Evolutionary conservation across 1,140 invertebrate species (phyloP).

Genomic region (Battus philenor): DNA sequence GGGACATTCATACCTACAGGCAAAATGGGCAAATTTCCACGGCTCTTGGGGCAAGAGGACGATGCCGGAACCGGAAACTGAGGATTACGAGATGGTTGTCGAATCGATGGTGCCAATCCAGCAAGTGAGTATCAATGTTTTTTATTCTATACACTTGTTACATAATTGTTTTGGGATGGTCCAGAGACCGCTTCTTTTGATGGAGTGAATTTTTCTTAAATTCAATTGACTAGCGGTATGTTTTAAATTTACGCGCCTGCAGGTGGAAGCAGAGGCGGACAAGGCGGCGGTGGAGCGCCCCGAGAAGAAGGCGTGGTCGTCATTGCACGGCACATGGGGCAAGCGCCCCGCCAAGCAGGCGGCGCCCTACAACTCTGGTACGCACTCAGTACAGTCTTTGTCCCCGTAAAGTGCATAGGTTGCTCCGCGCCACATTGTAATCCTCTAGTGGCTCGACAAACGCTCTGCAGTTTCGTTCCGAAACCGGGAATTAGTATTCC

Average conservation of each 20-base stretch:
- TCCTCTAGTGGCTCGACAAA: neutral
- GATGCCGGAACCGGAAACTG: conserved; percentile 77
- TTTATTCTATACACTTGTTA: neutral
- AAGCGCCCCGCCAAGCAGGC: conserved; percentile 77
- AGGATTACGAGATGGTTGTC: conserved; percentile 51
- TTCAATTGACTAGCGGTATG: too few relatives aligned
- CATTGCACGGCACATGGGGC: conserved; percentile 80
- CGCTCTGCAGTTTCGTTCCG: too few relatives aligned
- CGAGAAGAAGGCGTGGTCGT: conserved; percentile 80
- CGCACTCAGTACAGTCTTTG: neutral
- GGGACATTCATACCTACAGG: conserved; percentile 24
- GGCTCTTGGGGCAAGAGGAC: conserved; percentile 80
- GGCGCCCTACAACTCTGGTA: conserved; percentile 79
- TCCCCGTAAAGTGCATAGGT: neutral
- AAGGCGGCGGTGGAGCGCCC: conserved; percentile 35
- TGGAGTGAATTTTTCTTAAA: too few relatives aligned
- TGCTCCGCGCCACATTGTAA: neutral
- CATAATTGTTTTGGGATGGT: neutral
- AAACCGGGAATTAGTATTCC: too few relatives aligned
- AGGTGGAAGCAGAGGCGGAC: conserved; percentile 29
- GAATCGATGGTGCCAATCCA: conserved; percentile 44
- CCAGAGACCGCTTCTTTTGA: neutral
- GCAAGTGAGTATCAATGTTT: conserved; percentile 34
- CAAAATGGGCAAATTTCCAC: conserved; percentile 78
- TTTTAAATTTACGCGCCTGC: too few relatives aligned